Evolutionary conservation across 2,888 invertebrate genomes (phyloP).

Genomic region (Heliconius hortense): DNA sequence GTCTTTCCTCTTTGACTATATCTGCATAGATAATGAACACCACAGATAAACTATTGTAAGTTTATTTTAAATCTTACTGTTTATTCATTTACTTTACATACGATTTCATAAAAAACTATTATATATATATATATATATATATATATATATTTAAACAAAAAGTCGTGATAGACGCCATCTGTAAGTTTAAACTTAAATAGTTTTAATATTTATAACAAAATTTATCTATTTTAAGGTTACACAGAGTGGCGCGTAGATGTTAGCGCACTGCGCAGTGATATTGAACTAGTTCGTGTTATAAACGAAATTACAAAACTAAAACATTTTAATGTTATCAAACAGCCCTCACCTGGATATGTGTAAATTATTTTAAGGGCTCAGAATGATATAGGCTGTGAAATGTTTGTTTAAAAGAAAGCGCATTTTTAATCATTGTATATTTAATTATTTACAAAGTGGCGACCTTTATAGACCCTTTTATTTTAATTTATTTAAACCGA

Average conservation of each 20-base stretch:
- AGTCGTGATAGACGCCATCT: not conserved
- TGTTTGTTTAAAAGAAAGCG: conserved; percentile 3
- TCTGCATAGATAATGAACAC: no score
- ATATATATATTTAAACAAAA: no score
- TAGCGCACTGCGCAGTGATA: not conserved
- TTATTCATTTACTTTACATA: not conserved
- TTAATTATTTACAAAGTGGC: not conserved
- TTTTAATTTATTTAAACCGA: not conserved
- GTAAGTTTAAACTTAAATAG: not conserved
- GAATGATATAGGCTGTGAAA: not conserved
- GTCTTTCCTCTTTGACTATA: no score
- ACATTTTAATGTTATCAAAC: not conserved
- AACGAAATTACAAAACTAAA: not conserved
- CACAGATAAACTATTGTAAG: conserved; percentile 6
- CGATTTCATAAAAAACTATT: not conserved
- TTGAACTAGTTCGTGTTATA: not conserved
- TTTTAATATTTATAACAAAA: not conserved
- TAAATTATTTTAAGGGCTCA: conserved; percentile 6
- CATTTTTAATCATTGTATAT: conserved; percentile 11
- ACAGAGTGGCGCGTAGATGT: not conserved
- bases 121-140: not conserved
- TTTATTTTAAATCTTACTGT: conserved; percentile 6
- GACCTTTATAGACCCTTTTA: not conserved
- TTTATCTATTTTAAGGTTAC: not conserved
- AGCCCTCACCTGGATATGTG: not conserved